These are phyloP conservation scores for Gandaritis pyraliata DNA, from an alignment of 2,888 invertebrate species.

Conservation along the genomic window DNA sequence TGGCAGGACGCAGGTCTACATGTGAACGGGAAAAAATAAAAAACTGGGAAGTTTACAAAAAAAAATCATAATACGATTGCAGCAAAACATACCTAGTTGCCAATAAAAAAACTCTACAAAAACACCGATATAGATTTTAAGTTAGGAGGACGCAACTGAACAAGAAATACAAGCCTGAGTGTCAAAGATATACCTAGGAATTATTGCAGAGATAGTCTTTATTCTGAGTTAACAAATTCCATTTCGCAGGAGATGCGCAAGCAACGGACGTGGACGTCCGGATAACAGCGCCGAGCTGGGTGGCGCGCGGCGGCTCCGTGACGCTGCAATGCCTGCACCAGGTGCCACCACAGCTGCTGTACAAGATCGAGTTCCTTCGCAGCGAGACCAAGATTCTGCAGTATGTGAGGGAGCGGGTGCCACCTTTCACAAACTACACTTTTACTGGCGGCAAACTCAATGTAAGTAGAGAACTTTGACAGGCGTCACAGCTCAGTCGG, in stretches of 20 bases:
- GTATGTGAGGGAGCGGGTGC: conserved; percentile 90
- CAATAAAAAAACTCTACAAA: no score
- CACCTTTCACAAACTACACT: conserved; percentile 87
- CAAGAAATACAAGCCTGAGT: no score
- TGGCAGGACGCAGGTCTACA: no score
- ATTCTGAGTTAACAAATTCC: neutral
- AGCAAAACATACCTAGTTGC: no score
- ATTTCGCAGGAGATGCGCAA: conserved; percentile 64
- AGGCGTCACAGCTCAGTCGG: no score
- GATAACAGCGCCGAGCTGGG: conserved; percentile 89
- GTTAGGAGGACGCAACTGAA: no score
- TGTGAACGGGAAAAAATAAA: no score
- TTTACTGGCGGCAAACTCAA: conserved; percentile 89
- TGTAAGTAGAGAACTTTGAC: conserved; percentile 86
- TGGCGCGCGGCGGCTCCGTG: conserved; percentile 89
- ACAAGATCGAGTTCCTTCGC: conserved; percentile 88
- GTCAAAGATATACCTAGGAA: no score
- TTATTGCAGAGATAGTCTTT: no score
- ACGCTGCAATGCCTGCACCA: conserved; percentile 90
- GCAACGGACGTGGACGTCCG: conserved; percentile 86
- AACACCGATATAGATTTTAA: no score
- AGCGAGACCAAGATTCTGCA: conserved; percentile 88
- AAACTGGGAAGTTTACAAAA: no score
- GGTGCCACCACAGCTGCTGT: conserved; percentile 88
- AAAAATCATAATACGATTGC: no score